Base-by-base conservation (phyloP, 2,113 vertebrate species). In the Platycercus adscitus region DNA sequence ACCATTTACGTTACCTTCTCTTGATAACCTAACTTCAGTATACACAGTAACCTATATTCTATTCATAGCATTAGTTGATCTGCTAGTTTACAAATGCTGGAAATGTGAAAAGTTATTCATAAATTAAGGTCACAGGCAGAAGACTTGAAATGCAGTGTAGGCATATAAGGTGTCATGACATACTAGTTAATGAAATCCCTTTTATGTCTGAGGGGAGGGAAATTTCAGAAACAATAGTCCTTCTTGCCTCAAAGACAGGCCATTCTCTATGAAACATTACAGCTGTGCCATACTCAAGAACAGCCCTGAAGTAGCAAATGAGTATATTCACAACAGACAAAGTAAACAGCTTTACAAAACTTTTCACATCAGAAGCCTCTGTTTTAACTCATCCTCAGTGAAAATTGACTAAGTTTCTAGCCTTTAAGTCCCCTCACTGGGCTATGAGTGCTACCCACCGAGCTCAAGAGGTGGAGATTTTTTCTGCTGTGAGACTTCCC, bases 271-370 rank as follows among this genome's bases (percentile, higher is more conserved):
- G 77, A 89, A 95, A 83, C 39, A 35, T 25, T 77, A 56, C 43
- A 79, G 55, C 77, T 78, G 44, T 88, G 55, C 47, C 35, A 43
- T 68, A 71, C 26, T 81, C 39, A 81, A 75, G 35, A 84, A 55
- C 29, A 92, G 50, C 60, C 52, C 61, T 56, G 47, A 47, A 90
- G 58, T 58, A 94, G 50, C 44, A 90, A 95, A 86, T 64, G 2
- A 52, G 31, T 84, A 94, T 92, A 90, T 88, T 90, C 92, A 84
- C 70, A 81, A 39, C 49, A 94, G 55, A 77, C 77, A 56, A 91
- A 78, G 4, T 87, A 91, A 90, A 88, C 28, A 76, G 24, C 52
- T 92, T 75, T 44, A 72, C 35, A 53, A 77, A 89, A 37, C 3
- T 7, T 60, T 93, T 81, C 3, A 2, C 26, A 52, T 25, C 28